These are phyloP conservation scores for Hoplodrina ambigua DNA, from an alignment of 2,888 invertebrate genomes.

Conservation along the genomic window DNA sequence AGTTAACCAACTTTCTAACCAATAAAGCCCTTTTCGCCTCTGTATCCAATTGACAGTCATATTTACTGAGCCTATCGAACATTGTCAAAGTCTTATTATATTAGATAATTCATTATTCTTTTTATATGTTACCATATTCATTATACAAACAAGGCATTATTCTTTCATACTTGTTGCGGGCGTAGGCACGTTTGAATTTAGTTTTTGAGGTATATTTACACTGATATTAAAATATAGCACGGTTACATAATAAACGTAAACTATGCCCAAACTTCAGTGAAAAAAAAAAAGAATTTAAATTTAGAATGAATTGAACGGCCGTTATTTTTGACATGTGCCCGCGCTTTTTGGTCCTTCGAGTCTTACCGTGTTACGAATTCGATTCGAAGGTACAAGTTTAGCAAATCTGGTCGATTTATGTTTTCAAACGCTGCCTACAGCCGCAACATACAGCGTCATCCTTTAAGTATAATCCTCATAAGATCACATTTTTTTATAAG, in stretches of 20 bases:
- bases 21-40: constrained; percentile 80
- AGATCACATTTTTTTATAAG: constrained; percentile 90
- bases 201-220: constrained; percentile 34
- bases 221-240: constrained; percentile 39
- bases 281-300: not conserved
- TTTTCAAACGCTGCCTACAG: constrained; percentile 64
- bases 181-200: constrained; percentile 65
- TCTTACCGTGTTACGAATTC: not conserved
- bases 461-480: constrained; percentile 89
- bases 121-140: constrained; percentile 80
- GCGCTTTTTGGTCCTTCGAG: constrained; percentile 29
- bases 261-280: constrained; percentile 12
- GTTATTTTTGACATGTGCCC: not conserved
- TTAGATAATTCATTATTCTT: constrained; percentile 85
- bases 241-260: constrained; percentile 32
- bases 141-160: constrained; percentile 87
- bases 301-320: not conserved
- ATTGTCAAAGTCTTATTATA: constrained; percentile 86
- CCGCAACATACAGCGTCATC: constrained; percentile 78
- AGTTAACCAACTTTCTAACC: constrained; percentile 53
- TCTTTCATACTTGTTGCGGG: constrained; percentile 78
- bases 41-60: constrained; percentile 82
- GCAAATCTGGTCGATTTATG: constrained; percentile 4
- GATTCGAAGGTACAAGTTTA: constrained; percentile 9
- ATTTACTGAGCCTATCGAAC: constrained; percentile 80